Evolutionary conservation across 2,113 vertebrate genomes (phyloP), one percentile per base, ranked within the genome.

Genomic region (Thryonomys swinderianus): DNA sequence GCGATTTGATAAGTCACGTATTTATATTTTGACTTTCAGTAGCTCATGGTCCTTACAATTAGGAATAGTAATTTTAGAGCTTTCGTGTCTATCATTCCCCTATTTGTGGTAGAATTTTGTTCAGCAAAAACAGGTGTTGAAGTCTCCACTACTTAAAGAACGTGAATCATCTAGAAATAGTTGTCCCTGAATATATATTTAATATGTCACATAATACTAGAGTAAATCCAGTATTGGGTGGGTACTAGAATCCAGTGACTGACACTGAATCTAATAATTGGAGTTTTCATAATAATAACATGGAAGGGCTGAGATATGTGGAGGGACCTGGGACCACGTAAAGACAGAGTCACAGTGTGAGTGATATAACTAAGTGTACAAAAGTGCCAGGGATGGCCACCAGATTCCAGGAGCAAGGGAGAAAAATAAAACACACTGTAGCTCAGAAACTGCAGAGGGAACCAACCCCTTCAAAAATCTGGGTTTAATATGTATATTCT

Each of bases 111-210:
- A n/a, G 20, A 86, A 79, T 7, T 34, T 1, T 42, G 30, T 67
- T 86, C 48, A 79, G 16, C 18, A 9, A 11, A 81, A 91, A 45
- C 9, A 93, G 32, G 32, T 1, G 16, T 8, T 93, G 73, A 76
- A 59, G 14, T 34, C 32, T 12, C 71, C 81, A 45, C 1, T 6
- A 48, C 51, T 25, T 66, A 17, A 78, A 86, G 32, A 85, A 23
- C 34, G 37, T 83, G 48, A 93, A n/a, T 90, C 69, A 34, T 66
- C 57, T 93, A 48, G 11, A 61, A 85, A 64, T 23, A 86, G 61
- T 16, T 51, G 23, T 69, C 57, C 45, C 69, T 53, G 9, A 48
- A 53, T 40, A 42, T 78, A 3, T 90, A 73, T 86, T 86, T 79
- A 91, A 73, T 2, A 88, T 69, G 37, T 3, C 10, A 27, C 25